Conservation (phyloP, 2,113 vertebrate genomes). For the Archilochus colubris region DNA sequence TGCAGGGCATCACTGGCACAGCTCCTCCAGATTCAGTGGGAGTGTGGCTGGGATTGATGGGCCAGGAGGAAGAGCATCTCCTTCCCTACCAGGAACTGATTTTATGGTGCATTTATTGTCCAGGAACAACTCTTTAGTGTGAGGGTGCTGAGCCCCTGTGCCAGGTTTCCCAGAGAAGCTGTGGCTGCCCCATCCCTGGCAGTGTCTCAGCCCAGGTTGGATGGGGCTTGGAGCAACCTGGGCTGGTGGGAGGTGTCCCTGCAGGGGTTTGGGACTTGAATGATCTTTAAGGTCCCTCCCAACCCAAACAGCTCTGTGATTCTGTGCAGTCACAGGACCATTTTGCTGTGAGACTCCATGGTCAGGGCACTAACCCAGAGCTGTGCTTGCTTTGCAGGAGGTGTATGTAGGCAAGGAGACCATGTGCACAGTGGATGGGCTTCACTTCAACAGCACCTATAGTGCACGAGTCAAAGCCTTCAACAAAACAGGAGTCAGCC, state of each 20-base stretch:
- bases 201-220: no score
- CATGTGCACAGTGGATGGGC: constrained; percentile 98
- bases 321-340: rapidly evolving
- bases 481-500: constrained; percentile 93
- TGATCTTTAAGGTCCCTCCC: no score
- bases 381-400: constrained; percentile 78
- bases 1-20: neutral
- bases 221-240: no score
- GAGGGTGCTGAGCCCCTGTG: no score
- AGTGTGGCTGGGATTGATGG: neutral
- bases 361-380: neutral
- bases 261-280: no score
- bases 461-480: constrained; percentile 95
- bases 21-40: neutral
- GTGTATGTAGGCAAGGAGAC: constrained; percentile 97
- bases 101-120: neutral
- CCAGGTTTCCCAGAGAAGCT: no score
- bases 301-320: no score
- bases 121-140: neutral
- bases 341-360: neutral
- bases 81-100: neutral
- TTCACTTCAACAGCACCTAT: constrained; percentile 98
- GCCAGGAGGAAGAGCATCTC: neutral
- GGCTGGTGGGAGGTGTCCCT: no score
- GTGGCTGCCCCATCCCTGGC: no score